A percentile compares a stretch with the other conserved stretches of the same genome.
These are phyloP conservation scores for Chloroceryle amazona DNA, from an alignment of 2,797 vertebrate genomes.

Conservation along the genomic window DNA sequence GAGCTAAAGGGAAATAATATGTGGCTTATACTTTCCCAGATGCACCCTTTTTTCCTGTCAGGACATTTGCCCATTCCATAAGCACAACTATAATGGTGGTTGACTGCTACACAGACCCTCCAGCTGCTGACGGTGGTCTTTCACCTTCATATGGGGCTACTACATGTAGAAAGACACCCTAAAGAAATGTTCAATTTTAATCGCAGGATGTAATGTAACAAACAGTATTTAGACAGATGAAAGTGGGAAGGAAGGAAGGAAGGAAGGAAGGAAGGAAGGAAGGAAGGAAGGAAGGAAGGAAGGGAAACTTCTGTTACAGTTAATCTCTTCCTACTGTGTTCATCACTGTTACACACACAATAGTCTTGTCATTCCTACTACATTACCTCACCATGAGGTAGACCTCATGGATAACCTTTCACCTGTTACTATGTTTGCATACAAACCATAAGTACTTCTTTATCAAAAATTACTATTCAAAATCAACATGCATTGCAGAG, in stretches of 20 bases:
- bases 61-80: constrained; percentile 42
- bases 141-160: background rate
- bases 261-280: too few relatives aligned
- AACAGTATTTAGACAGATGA: background rate
- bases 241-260: too few relatives aligned
- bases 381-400: background rate
- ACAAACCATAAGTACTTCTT: background rate
- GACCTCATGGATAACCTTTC: background rate
- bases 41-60: constrained; percentile 33
- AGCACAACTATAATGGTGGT: constrained; percentile 10
- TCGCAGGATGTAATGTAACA: background rate
- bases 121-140: background rate
- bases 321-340: background rate
- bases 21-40: constrained; percentile 14
- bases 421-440: background rate
- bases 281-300: too few relatives aligned
- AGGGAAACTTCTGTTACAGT: background rate
- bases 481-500: background rate
- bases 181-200: background rate
- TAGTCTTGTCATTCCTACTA: background rate
- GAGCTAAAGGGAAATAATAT: constrained; percentile 52
- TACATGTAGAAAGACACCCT: rapidly evolving
- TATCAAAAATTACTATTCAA: constrained; percentile 4
- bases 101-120: background rate
- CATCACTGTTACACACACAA: background rate